Base-by-base conservation (phyloP, 2,888 invertebrate genomes). In the Caenorhabditis plicata region DNA sequence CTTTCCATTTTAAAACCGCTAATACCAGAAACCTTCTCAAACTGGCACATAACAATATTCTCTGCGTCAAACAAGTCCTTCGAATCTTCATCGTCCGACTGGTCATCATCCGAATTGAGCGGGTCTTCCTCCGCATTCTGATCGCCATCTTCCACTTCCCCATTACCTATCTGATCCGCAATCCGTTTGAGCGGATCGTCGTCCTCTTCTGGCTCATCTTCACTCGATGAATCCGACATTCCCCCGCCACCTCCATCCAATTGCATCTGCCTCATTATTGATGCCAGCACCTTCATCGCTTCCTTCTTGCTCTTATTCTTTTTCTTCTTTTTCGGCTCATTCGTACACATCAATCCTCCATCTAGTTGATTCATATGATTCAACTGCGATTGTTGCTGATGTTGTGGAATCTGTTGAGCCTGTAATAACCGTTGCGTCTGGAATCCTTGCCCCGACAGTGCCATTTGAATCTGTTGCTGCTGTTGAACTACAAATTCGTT, bases 1-100 rank as follows among this genome's bases (percentile, higher is more conserved):
- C 9, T 20, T 40, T 27, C 29, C 29, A 27, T 7, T 27, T 27
- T 27, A 22, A 36, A 36, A 25, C n/a, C n/a, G n/a, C n/a, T n/a
- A n/a, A n/a, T n/a, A n/a, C n/a, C 9, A 9, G 29, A 36, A 31
- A 90, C 91, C 87, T 98, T 98, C 85, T 98, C 98, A 85, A 96
- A 98, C 84, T 98, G 98, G 83, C 98, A 99, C 56, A 98, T 96
- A 62, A 99, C 92, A 53, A 98, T 95, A 86, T 98, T 96, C 75
- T 98, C 96, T 35, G 96, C 94, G 78, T 98, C 96, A 85, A 96
- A 98, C 82, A 96, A 87, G 82, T 95, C 94, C 63, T 88, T 73
- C 81, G 93, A 91, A 57, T 87, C 86, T 79, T 94, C 95, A 55
- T 87, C 86, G 42, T 94, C 94, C 8, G 54, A 46, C 23, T 78